Conservation (phyloP, 2,797 vertebrate genomes). For the Myoxocephalus aenaeus region DNA sequence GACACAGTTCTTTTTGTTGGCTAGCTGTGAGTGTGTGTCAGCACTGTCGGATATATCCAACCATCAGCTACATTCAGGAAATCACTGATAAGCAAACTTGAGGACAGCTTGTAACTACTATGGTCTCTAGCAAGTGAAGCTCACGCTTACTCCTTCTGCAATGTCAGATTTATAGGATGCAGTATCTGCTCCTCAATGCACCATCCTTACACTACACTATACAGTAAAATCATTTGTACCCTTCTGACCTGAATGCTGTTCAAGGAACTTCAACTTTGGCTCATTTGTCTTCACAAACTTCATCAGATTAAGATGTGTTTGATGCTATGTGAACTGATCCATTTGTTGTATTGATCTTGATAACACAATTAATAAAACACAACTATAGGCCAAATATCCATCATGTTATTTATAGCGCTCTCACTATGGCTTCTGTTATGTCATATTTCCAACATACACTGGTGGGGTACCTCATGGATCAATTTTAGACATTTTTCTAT, state of each 20-base stretch:
- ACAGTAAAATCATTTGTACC: not conserved
- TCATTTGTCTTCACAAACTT: not conserved
- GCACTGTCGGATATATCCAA: not conserved
- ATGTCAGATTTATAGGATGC: not conserved
- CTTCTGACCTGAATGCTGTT: not conserved
- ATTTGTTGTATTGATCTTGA: not conserved
- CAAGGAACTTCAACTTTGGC: not conserved
- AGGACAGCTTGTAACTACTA: not conserved
- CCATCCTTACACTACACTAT: not conserved
- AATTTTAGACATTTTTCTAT: not conserved
- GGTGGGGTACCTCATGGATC: not conserved
- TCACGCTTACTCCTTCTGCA: not conserved
- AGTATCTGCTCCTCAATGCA: not conserved
- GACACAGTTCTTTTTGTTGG: not conserved
- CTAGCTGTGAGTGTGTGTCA: not conserved
- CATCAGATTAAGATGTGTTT: not conserved
- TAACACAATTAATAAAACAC: not conserved
- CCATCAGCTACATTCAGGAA: constrained; percentile 3
- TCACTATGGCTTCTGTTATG: not conserved
- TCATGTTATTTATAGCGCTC: not conserved
- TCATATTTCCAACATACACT: constrained; percentile 16
- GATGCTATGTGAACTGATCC: not conserved
- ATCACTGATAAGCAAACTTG: not conserved
- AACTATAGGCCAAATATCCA: not conserved
- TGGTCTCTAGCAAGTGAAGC: not conserved